Evolutionary conservation across 2,797 vertebrate genomes (phyloP), one percentile per base, ranked within the genome.

Genomic region (Holocentrus rufus): DNA sequence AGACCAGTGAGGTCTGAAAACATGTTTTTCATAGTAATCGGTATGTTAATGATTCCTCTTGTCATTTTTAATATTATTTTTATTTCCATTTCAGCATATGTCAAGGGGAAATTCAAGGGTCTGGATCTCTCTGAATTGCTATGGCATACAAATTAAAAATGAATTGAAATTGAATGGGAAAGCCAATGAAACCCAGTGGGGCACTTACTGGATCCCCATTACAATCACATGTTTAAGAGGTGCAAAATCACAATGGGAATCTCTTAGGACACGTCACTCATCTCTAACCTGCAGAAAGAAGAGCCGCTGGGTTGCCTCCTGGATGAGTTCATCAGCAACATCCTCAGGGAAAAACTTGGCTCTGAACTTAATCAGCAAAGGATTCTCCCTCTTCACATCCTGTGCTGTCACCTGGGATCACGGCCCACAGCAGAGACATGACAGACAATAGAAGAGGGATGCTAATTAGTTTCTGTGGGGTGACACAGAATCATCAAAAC

Each of bases 281-380:
- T 85, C 14, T 64, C 76, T 15, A 46, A 93, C 92, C 92, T 99
- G 97, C 13, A 98, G 95, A 78, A 99, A 99, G 91, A 99, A 99
- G 2, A 98, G 95, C 30, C 96, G 95, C 79, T 99, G 97, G 0
- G 97, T 99, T 81, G 97, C 95, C 66, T 99, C 98, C 86, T 99
- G 97, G 81, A 99, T 98, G 88, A 99, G 89, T 82, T 99, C 97
- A 67, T 99, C 97, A 0, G 95, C 92, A 23, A 99, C 96, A 54
- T 99, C 97, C 83, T 99, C 98, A 0, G 98, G 98, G 90, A 95
- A 98, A 90, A 99, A 98, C 88, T 98, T 99, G 81, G 94, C 98
- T 81, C 97, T 93, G 90, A 99, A 99, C 90, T 98, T 98, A 74
- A 99, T 97, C 78, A 98, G 92, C 88, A 98, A 75, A 0, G 98